These are phyloP conservation scores for Mamestra configurata DNA, from an alignment of 1,140 invertebrate genomes.

Conservation along the genomic window DNA sequence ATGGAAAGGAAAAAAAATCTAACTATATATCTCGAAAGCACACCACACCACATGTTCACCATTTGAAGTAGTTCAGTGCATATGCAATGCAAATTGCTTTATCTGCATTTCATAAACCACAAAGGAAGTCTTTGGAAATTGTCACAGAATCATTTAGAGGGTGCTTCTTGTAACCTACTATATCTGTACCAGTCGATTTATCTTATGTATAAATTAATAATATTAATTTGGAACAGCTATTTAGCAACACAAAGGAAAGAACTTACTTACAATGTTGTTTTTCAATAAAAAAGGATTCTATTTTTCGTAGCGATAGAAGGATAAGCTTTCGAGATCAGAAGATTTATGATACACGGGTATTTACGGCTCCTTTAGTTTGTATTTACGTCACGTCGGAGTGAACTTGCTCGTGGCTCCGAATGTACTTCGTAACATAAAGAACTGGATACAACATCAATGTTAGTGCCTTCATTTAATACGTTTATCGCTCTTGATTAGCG, in stretches of 20 bases:
- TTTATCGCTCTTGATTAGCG: too few species aligned
- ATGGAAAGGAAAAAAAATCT: too few species aligned
- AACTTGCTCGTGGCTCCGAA: not conserved
- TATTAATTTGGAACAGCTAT: too few species aligned
- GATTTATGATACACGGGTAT: constrained; percentile 30
- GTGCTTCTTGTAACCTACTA: not conserved
- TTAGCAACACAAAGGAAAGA: too few species aligned
- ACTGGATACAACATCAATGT: not conserved
- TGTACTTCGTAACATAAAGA: constrained; percentile 4
- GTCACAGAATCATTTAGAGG: not conserved
- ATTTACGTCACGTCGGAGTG: constrained; percentile 1
- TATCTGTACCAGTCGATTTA: too few species aligned
- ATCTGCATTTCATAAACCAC: not conserved
- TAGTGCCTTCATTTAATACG: not conserved
- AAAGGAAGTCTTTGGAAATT: not conserved
- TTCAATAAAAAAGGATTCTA: not conserved
- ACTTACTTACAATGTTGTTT: too few species aligned
- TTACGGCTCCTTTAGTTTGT: not conserved
- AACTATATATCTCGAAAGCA: too few species aligned
- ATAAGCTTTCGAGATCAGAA: constrained; percentile 16
- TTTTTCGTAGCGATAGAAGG: not conserved
- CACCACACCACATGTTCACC: not conserved
- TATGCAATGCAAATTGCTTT: constrained; percentile 30
- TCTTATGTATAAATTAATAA: too few species aligned
- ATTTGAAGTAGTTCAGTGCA: constrained; percentile 1